Conservation (phyloP, 2,797 vertebrate genomes). For the Novumbra hubbsi region DNA sequence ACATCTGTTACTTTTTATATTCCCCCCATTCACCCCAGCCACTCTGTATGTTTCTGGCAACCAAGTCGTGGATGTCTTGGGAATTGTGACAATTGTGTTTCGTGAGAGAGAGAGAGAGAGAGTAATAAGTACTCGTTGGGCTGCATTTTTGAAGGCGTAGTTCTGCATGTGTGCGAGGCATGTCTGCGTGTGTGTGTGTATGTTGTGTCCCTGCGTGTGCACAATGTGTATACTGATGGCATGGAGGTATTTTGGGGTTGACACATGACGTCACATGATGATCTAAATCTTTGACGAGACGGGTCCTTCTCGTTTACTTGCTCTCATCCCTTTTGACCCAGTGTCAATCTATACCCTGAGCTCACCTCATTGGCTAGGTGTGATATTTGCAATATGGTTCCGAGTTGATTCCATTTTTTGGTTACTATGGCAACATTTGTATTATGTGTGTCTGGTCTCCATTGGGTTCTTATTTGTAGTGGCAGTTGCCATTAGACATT, state of each 20-base stretch:
- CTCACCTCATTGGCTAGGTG: constrained; percentile 19
- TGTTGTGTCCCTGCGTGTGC: not conserved
- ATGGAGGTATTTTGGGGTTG: not conserved
- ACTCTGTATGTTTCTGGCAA: constrained; percentile 1
- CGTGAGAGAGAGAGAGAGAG: not conserved
- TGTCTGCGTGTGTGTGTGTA: not conserved
- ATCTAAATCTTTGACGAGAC: not conserved
- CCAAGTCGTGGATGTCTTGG: not conserved
- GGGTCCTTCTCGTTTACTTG: constrained; percentile 4
- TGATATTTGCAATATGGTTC: not conserved
- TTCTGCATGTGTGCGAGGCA: too few relatives aligned
- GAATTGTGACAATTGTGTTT: not conserved
- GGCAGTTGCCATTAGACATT: not conserved
- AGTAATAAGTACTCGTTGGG: too few relatives aligned
- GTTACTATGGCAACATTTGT: constrained; percentile 48
- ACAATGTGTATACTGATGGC: not conserved
- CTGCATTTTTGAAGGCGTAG: too few relatives aligned
- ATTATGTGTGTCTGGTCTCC: constrained; percentile 16
- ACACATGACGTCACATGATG: not conserved
- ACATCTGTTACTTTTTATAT: constrained; percentile 27
- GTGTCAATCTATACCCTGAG: constrained; percentile 6
- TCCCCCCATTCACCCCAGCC: constrained; percentile 18
- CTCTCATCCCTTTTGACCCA: constrained; percentile 2
- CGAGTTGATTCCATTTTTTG: not conserved
- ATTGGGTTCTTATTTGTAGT: not conserved